Evolutionary conservation across 2,113 vertebrate species (phyloP), one percentile per base, ranked within the genome.

Genomic region (Burhinus bistriatus): DNA sequence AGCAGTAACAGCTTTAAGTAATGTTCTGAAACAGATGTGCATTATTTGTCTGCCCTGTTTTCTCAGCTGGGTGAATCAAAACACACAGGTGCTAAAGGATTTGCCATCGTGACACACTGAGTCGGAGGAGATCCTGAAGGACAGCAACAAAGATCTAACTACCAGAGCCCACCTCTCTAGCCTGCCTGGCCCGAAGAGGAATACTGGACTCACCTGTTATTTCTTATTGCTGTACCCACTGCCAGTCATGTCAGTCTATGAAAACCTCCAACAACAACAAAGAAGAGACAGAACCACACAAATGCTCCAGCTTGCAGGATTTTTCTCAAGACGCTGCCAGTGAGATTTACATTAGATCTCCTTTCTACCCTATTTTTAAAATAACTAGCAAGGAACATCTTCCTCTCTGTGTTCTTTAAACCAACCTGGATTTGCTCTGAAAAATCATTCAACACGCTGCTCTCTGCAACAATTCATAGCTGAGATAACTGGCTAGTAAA

Each of bases 401-500:
- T 94, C 36, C 75, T 91, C 49, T 83, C 58, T 66, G 32, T 52
- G 34, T 47, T 94, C 66, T 58, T 94, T 62, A 93, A 90, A 91
- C 18, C 62, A 83, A 27, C 22, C 66, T 69, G 49, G 61, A 89
- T 91, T 92, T 91, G 49, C 57, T 79, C 45, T 1, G n/a, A 76
- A 84, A 97, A 80, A 44, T 90, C 68, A 75, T 78, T 91, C 87
- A 93, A 58, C 47, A 47, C 1, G 0, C 51, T 62, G 44, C 40
- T 79, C 44, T 85, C 78, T 90, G 34, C 47, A 87, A 61, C 55
- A 85, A 80, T 54, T 65, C 4, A 6, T 66, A 93, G 79, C 61
- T 82, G 75, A 96, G 93, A 61, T 30, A 91, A 91, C 23, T 52
- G n/a, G n/a, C 66, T 73, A 83, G 75, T 83, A 91, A 88, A 85